Evolutionary conservation across 2,797 vertebrate species (phyloP), one percentile per base, ranked within the genome.

Genomic region (Halcyon smyrnensis): DNA sequence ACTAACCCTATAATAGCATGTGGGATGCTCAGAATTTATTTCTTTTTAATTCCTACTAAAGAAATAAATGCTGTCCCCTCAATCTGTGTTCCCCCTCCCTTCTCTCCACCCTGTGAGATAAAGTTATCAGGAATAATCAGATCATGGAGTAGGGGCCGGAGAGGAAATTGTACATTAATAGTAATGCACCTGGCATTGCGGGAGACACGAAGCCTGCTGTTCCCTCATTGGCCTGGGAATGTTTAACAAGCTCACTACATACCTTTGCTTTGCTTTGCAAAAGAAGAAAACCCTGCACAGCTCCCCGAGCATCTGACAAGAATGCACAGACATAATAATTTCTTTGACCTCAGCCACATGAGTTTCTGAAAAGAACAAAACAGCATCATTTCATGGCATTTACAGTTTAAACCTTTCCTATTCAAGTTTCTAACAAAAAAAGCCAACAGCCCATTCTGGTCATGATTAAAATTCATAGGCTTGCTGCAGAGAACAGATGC

Each of bases 381-480:
- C 97, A 97, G 97, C 97, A 98, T 98, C 98, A 98, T 98, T 98
- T 98, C 98, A 97, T 97, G 98, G 98, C 98, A 98, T 98, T 98
- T 98, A 98, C 98, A 98, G 98, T 98, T 98, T 98, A 98, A 98
- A 98, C 98, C 98, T 98, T 98, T 98, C 98, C 98, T 98, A 98
- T 98, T 98, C 98, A 98, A 98, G 98, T 98, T 98, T 98, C 98
- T 97, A 98, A 98, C 98, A 98, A 98, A 98, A 98, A 98, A 98
- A 98, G 97, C 97, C 98, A 98, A 97, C 98, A 99, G 98, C 98
- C 98, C 98, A 98, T 99, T 99, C 98, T 98, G 98, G 98, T 98
- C 98, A 98, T 99, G 98, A 99, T 99, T 99, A 99, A 99, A 99
- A 99, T 99, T 98, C 99, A 99, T 99, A 98, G 99, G 98, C 98